Evolutionary conservation across 2,113 vertebrate genomes (phyloP).

Genomic region (Aleadryas rufinucha): DNA sequence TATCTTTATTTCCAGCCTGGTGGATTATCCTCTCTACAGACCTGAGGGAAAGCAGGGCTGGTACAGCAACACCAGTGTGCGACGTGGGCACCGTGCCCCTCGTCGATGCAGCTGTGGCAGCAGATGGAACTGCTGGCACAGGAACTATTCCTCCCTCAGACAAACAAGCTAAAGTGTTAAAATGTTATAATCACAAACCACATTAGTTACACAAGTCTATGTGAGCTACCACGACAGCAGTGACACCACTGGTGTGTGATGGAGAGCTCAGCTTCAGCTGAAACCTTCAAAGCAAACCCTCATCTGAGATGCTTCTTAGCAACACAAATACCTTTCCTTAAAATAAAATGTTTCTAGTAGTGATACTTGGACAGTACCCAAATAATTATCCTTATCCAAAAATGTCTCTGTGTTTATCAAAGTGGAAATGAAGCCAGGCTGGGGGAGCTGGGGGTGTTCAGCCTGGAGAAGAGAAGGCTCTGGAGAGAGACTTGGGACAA

Average conservation of each 20-base stretch:
- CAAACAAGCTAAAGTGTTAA: slow-evolving; percentile 40
- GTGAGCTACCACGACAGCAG: neutral
- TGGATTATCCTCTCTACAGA: neutral
- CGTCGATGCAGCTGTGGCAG: slow-evolving; percentile 1
- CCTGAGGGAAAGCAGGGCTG: neutral
- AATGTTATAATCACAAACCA: slow-evolving; percentile 21
- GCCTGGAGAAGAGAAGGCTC: neutral
- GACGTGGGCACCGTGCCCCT: slow-evolving; percentile 21
- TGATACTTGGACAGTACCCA: neutral
- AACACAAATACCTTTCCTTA: neutral
- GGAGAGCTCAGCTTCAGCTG: neutral
- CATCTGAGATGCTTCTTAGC: neutral
- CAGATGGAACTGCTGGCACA: slow-evolving; percentile 45
- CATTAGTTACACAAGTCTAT: neutral
- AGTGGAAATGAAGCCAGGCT: neutral
- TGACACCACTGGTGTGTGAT: neutral
- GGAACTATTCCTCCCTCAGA: slow-evolving; percentile 11
- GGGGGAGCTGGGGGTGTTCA: neutral
- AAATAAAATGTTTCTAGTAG: neutral
- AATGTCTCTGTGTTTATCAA: neutral
- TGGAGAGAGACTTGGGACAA: neutral
- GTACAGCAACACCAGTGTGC: neutral
- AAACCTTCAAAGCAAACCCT: neutral
- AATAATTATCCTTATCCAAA: neutral
- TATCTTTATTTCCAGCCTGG: neutral